These are phyloP conservation scores for Mesochorus sp. DNA, from an alignment of 2,888 invertebrate genomes.

Conservation along the genomic window DNA sequence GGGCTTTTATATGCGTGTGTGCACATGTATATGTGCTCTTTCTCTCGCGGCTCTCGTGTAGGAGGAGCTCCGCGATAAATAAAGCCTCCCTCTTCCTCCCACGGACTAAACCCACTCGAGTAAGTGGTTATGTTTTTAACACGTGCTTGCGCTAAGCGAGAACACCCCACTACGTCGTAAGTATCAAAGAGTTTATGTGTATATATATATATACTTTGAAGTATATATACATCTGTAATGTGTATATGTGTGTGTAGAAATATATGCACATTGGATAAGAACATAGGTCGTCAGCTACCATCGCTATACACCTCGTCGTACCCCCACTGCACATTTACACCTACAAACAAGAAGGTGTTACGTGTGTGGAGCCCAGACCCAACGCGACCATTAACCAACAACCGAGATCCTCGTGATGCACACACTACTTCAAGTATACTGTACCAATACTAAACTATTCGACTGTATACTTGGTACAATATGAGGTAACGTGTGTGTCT, in stretches of 20 bases:
- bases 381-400: slow-evolving; percentile 33
- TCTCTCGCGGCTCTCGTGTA: slow-evolving; percentile 33
- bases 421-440: slow-evolving; percentile 11
- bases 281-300: slow-evolving; percentile 43
- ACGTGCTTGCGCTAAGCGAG: slow-evolving; percentile 73
- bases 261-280: slow-evolving; percentile 9
- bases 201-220: slow-evolving; percentile 14
- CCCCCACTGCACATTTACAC: background rate
- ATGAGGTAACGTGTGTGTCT: background rate
- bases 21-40: background rate
- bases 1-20: background rate
- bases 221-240: background rate
- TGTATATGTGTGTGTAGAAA: background rate
- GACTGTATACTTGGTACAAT: background rate
- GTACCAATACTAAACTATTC: slow-evolving; percentile 16
- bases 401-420: background rate
- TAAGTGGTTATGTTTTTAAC: slow-evolving; percentile 80
- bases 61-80: slow-evolving; percentile 73
- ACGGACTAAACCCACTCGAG: slow-evolving; percentile 71
- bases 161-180: slow-evolving; percentile 44
- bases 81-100: slow-evolving; percentile 64
- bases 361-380: background rate
- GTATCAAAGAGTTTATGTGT: background rate
- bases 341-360: background rate
- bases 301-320: slow-evolving; percentile 18